A percentile compares a stretch with the other conserved stretches of the same genome.
Evolutionary conservation across 2,113 vertebrate species (phyloP).

Genomic region (human (Homo sapiens)): DNA sequence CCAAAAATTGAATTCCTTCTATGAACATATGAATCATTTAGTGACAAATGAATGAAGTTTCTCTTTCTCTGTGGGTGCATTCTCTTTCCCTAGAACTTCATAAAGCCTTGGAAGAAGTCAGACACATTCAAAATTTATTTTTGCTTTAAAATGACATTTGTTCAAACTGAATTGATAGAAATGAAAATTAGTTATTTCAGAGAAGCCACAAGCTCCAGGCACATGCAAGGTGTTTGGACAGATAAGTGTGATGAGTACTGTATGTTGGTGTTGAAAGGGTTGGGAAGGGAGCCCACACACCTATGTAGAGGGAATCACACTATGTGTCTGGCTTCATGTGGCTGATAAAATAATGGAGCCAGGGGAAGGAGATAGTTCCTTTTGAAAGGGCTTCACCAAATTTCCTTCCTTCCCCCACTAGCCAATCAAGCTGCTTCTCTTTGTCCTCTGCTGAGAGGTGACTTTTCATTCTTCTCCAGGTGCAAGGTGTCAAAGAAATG

Average conservation of each 20-base stretch:
- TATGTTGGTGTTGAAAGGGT: neutral
- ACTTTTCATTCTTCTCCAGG: neutral
- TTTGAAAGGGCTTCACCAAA: neutral
- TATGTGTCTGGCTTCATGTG: neutral
- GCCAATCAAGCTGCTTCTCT: neutral
- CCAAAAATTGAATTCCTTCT: neutral
- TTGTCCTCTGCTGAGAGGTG: neutral
- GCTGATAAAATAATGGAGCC: neutral
- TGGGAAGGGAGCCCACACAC: neutral
- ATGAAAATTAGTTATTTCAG: conserved; percentile 16
- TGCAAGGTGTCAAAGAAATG: neutral
- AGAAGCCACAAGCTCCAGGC: neutral
- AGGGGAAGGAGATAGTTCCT: neutral
- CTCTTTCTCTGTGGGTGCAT: neutral
- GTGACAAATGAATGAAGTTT: neutral
- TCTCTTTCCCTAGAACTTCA: neutral
- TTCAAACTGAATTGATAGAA: conserved; percentile 15
- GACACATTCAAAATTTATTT: neutral
- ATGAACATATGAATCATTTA: neutral
- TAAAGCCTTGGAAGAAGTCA: neutral
- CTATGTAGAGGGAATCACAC: neutral
- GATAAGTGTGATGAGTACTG: neutral
- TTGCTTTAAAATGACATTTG: conserved; percentile 24
- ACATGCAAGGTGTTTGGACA: neutral
- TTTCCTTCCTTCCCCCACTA: neutral